phyloP scores from a whole-genome alignment of 2,888 invertebrate genomes.

The Amphipyra berbera region DNA sequence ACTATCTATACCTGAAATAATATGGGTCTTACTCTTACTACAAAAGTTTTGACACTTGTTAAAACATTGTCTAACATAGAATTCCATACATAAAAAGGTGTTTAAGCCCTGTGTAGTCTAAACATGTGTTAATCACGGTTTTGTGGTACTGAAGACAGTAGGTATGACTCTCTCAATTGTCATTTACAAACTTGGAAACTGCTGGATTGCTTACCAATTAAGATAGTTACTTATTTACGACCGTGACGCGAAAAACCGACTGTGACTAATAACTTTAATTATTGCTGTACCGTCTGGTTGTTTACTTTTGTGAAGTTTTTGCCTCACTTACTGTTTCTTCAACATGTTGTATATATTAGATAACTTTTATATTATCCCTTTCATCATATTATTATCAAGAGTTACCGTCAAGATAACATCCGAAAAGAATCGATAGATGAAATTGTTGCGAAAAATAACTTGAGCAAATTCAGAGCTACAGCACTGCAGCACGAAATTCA shows the following conservation, averaged over 20 bases:
- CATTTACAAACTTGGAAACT: constrained; percentile 18
- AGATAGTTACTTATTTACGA: constrained; percentile 38
- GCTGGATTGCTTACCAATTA: constrained; percentile 25
- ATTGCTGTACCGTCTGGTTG: constrained; percentile 23
- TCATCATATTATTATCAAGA: background rate
- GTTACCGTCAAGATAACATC: constrained; percentile 21
- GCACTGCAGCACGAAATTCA: constrained; percentile 40
- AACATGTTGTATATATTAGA: too few relatives aligned
- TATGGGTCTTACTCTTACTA: too few relatives aligned
- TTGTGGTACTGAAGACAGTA: too few relatives aligned
- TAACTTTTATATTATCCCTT: too few relatives aligned
- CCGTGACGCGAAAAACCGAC: constrained; percentile 43
- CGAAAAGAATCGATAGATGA: constrained; percentile 21
- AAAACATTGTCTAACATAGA: too few relatives aligned
- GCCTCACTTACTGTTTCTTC: constrained; percentile 31
- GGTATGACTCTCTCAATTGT: constrained; percentile 16
- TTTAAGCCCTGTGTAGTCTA: too few relatives aligned
- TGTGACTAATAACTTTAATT: constrained; percentile 49
- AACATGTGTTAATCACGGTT: too few relatives aligned
- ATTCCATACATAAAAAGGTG: too few relatives aligned
- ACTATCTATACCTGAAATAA: too few relatives aligned
- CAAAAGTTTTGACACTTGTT: too few relatives aligned
- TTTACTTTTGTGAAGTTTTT: constrained; percentile 20
- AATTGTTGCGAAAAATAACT: constrained; percentile 22
- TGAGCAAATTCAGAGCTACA: constrained; percentile 17